phyloP scores from a whole-genome alignment of 2,888 invertebrate species.

The Adelphocoris suturalis region DNA sequence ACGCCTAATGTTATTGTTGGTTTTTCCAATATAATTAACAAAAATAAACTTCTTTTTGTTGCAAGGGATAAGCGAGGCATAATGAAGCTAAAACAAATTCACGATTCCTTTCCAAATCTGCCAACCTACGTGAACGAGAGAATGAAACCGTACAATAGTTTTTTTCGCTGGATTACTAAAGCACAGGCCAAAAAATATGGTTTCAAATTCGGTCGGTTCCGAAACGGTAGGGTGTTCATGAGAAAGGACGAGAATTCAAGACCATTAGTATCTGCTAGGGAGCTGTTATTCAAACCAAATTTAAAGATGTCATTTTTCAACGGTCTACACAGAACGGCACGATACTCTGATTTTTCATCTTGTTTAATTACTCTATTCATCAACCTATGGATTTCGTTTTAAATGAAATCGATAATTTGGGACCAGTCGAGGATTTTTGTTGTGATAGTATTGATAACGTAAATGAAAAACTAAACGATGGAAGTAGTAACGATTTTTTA shows the following conservation, averaged over 20 bases:
- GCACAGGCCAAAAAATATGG: background rate
- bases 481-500: too few species aligned
- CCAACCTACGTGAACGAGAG: slow-evolving; percentile 5
- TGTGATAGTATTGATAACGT: too few species aligned
- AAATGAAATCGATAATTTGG: too few species aligned
- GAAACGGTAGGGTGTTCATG: slow-evolving; percentile 31
- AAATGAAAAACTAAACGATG: too few species aligned
- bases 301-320: slow-evolving; percentile 15
- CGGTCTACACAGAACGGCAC: too few species aligned
- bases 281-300: slow-evolving; percentile 5
- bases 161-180: slow-evolving; percentile 8
- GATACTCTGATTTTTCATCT: too few species aligned
- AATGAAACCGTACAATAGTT: slow-evolving; percentile 4
- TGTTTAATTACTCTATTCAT: too few species aligned
- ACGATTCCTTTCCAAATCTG: background rate
- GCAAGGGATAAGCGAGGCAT: background rate
- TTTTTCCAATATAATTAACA: background rate
- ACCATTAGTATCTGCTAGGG: background rate
- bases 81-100: too few species aligned
- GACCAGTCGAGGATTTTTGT: too few species aligned
- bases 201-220: background rate
- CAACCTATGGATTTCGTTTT: too few species aligned
- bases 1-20: background rate
- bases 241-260: slow-evolving; percentile 29
- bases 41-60: background rate